phyloP scores from a whole-genome alignment of 2,888 invertebrate species.

The Ariolimax columbianus region DNA sequence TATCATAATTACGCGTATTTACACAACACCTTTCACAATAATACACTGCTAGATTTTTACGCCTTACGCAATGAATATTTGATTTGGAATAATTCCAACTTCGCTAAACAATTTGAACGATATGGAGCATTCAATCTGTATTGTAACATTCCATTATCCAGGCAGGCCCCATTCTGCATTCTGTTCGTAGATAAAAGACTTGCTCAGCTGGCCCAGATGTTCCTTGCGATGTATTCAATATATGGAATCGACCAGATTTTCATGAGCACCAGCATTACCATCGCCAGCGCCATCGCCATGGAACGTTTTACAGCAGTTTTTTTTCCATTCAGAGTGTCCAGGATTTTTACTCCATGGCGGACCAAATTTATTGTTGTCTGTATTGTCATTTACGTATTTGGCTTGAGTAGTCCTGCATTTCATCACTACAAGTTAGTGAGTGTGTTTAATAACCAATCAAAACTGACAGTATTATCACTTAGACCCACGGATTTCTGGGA shows the following conservation, averaged over 20 bases:
- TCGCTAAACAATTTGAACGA: no score
- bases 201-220: background rate
- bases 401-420: background rate
- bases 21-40: no score
- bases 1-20: no score
- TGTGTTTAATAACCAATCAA: background rate
- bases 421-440: background rate
- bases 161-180: background rate
- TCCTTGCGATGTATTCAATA: background rate
- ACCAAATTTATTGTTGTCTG: background rate
- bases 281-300: slow-evolving; percentile 3
- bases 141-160: no score
- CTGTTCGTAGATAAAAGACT: background rate
- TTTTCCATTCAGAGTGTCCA: slow-evolving; percentile 8
- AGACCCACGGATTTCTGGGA: background rate
- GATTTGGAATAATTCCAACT: no score
- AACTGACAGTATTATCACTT: background rate
- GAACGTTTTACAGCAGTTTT: slow-evolving; percentile 11
- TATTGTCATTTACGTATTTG: background rate
- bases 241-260: background rate
- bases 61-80: no score
- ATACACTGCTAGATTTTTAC: no score
- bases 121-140: no score
- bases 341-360: background rate
- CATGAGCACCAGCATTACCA: background rate